Percentiles rank a stretch among this genome's conserved stretches.
Evolutionary conservation across 2,888 invertebrate species (phyloP).

Genomic region (Chrysotoxum bicinctum): DNA sequence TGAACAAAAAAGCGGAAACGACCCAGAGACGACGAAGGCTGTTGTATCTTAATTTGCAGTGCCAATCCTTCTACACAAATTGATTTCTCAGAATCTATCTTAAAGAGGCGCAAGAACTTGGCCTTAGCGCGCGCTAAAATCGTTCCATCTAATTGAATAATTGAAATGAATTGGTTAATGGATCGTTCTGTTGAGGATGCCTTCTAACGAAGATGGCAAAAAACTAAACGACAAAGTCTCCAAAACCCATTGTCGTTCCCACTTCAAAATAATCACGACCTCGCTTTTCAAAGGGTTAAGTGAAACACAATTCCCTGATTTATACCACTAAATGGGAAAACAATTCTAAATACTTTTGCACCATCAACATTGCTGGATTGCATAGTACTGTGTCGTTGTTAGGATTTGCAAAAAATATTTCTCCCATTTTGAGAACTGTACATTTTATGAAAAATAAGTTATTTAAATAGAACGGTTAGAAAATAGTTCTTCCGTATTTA

Average conservation of each 20-base stretch:
- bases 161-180: conserved; percentile 53
- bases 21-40: neutral
- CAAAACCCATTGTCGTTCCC: neutral
- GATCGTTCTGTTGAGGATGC: conserved; percentile 36
- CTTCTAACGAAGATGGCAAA: conserved; percentile 2
- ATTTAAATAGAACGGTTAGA: no score
- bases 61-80: conserved; percentile 16
- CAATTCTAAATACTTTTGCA: conserved; percentile 27
- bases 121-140: conserved; percentile 19
- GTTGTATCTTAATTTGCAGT: conserved; percentile 23
- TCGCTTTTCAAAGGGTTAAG: conserved; percentile 24
- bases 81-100: conserved; percentile 36
- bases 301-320: conserved; percentile 52
- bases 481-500: no score
- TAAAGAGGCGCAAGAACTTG: neutral
- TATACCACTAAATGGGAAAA: conserved; percentile 30
- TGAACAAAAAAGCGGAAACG: neutral
- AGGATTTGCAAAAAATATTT: no score
- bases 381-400: no score
- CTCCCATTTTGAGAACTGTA: no score
- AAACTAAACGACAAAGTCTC: neutral
- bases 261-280: neutral
- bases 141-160: conserved; percentile 46
- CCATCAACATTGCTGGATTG: neutral
- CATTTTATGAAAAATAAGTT: no score